A percentile compares a stretch with the other conserved stretches of the same genome.
phyloP scores from a whole-genome alignment of 2,113 vertebrate genomes.

The Alaudala cheleensis region DNA sequence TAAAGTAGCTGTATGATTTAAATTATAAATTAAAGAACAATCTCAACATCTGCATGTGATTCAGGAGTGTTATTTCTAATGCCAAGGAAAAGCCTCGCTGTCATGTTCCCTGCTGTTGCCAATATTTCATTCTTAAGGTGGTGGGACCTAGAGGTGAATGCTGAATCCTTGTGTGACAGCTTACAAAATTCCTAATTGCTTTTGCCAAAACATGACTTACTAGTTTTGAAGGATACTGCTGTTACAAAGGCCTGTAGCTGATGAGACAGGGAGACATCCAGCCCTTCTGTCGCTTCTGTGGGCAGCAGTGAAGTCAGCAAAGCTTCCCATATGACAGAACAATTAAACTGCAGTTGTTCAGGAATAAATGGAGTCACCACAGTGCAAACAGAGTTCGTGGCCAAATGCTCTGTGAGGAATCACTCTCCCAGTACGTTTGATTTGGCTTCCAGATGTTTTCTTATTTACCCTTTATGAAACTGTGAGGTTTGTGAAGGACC shows the following conservation, averaged over 20 bases:
- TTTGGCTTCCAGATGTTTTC: not conserved
- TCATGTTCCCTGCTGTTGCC: not conserved
- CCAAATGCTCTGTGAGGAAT: not conserved
- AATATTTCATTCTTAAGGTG: slow-evolving; percentile 14
- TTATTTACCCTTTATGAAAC: not conserved
- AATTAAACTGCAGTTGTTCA: not conserved
- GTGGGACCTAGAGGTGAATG: not conserved
- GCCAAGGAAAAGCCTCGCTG: not conserved
- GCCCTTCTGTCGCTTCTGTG: not conserved
- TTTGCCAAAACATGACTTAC: not conserved
- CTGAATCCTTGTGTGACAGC: not conserved
- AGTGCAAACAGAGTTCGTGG: not conserved
- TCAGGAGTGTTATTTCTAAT: not conserved
- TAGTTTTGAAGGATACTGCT: not conserved
- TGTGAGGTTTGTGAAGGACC: not conserved
- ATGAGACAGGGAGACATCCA: not conserved
- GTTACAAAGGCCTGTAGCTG: not conserved
- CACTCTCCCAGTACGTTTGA: not conserved
- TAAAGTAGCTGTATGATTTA: not conserved
- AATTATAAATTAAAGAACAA: not conserved
- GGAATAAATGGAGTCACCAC: not conserved
- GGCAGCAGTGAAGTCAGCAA: not conserved
- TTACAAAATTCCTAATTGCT: slow-evolving; percentile 4
- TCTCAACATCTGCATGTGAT: not conserved
- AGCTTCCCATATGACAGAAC: not conserved